A percentile compares a stretch with the other conserved stretches of the same genome.
Conservation (phyloP, 1,140 invertebrate genomes). For the Lamellibrachia luymesi region DNA sequence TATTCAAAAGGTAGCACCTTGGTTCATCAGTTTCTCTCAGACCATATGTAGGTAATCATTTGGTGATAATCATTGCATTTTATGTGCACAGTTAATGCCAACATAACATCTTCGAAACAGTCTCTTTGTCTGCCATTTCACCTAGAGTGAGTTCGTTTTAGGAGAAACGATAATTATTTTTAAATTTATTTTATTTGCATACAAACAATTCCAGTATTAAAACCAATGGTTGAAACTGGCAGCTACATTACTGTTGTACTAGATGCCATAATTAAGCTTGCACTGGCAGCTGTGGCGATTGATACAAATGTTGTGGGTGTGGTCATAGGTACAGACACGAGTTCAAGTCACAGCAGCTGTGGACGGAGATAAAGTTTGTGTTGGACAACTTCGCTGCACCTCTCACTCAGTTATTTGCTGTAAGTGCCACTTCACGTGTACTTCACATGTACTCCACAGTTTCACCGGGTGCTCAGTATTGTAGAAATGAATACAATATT, state of each 20-base stretch:
- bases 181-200: neutral
- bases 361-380: slow-evolving; percentile 96
- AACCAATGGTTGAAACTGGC: neutral
- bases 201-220: neutral
- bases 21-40: too few species aligned
- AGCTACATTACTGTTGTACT: neutral
- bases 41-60: too few species aligned
- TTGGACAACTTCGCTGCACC: slow-evolving; percentile 89
- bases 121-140: neutral
- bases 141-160: neutral
- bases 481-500: too few species aligned
- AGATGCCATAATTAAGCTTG: neutral
- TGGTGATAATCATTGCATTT: neutral
- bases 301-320: slow-evolving; percentile 12
- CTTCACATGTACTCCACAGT: neutral
- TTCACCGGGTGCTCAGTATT: too few species aligned
- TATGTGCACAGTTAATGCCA: neutral
- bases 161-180: neutral
- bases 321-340: slow-evolving; percentile 78
- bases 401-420: slow-evolving; percentile 81
- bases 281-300: neutral
- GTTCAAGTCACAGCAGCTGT: slow-evolving; percentile 90
- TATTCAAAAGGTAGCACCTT: slow-evolving; percentile 77
- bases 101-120: neutral
- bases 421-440: slow-evolving; percentile 57